Conservation (phyloP, 2,113 vertebrate genomes). For the Halcyon senegalensis region DNA sequence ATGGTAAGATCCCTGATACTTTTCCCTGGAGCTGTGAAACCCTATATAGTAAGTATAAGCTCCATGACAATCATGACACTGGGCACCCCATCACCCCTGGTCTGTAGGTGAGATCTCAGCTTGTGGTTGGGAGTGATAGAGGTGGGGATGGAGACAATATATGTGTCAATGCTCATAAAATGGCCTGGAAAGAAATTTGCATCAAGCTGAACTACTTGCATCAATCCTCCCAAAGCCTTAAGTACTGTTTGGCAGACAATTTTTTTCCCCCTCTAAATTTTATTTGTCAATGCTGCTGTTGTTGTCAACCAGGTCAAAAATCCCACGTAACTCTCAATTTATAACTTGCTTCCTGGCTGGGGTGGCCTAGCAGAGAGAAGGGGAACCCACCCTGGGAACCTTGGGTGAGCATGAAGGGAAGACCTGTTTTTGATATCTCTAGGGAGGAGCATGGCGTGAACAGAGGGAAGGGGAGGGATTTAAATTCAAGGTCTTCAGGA, state of each 20-base stretch:
- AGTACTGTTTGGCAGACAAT: not conserved
- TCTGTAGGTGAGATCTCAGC: not conserved
- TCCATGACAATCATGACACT: not conserved
- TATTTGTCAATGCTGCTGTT: not conserved
- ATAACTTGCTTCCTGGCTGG: not conserved
- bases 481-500: not conserved
- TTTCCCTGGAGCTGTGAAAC: not conserved
- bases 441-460: not conserved
- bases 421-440: not conserved
- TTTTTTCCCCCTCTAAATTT: not conserved
- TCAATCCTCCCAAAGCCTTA: not conserved
- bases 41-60: not conserved
- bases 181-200: slow-evolving; percentile 54
- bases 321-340: not conserved
- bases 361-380: not conserved
- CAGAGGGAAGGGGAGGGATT: not conserved
- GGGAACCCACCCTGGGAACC: not conserved
- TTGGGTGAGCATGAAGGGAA: not conserved
- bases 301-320: not conserved
- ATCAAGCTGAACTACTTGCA: not conserved
- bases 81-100: not conserved
- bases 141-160: slow-evolving; percentile 17
- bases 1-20: not conserved
- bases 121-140: not conserved
- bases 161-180: slow-evolving; percentile 55